Percentiles rank a stretch among this genome's conserved stretches.
These are phyloP conservation scores for Neotoxoptera formosana DNA, from an alignment of 1,140 invertebrate species.

Conservation along the genomic window DNA sequence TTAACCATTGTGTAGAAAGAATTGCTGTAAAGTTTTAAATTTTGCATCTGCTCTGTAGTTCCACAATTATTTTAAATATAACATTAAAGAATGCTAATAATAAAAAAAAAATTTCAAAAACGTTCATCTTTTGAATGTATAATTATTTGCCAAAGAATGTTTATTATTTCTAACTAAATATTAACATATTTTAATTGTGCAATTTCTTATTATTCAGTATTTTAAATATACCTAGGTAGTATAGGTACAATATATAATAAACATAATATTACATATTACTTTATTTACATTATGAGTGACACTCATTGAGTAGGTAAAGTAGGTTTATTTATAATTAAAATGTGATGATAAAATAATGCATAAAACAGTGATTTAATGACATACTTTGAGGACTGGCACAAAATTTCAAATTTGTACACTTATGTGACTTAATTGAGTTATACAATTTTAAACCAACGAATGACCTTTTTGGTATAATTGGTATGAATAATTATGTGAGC, in stretches of 20 bases:
- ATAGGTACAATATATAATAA: too few species aligned
- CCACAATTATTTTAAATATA: not conserved
- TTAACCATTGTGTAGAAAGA: not conserved
- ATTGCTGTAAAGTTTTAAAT: not conserved
- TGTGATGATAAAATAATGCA: not conserved
- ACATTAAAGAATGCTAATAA: not conserved
- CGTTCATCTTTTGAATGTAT: not conserved
- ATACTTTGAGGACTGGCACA: not conserved
- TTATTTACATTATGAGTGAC: not conserved
- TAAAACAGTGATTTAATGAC: not conserved
- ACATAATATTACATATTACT: not conserved
- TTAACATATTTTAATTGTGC: not conserved
- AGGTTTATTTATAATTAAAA: not conserved
- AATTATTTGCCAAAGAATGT: not conserved
- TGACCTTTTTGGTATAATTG: not conserved
- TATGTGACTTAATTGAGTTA: not conserved
- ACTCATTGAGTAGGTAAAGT: not conserved
- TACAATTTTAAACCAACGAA: not conserved
- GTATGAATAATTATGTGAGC: conserved; percentile 11
- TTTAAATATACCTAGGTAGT: not conserved
- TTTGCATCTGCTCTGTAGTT: not conserved
- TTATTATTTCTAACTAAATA: not conserved
- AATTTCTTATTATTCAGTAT: not conserved
- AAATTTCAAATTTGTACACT: not conserved
- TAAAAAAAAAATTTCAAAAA: not conserved